phyloP scores from a whole-genome alignment of 2,797 vertebrate species.

The Poecilia velifera region DNA sequence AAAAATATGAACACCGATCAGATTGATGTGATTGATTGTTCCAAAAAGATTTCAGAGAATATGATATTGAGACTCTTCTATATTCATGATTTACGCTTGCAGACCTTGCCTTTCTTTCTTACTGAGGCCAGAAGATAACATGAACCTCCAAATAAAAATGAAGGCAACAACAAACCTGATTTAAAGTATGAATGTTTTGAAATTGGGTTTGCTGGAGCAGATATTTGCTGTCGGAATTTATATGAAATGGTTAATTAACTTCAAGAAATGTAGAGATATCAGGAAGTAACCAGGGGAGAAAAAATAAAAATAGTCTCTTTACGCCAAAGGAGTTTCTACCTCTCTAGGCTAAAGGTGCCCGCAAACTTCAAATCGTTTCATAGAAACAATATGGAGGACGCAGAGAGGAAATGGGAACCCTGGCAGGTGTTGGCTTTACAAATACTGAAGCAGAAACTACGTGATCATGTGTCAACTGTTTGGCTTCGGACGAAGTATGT shows the following conservation, averaged over 20 bases:
- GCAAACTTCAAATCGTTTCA: too few species aligned
- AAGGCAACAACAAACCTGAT: not conserved
- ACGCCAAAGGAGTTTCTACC: constrained; percentile 29
- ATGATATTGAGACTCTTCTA: not conserved
- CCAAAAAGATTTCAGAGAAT: not conserved
- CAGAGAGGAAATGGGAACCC: too few species aligned
- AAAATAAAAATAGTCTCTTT: not conserved
- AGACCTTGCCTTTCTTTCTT: not conserved
- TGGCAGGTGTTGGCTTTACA: too few species aligned
- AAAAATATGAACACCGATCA: not conserved
- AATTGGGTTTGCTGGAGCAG: not conserved
- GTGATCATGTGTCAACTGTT: too few species aligned
- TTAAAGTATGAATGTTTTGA: not conserved
- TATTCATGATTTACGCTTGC: not conserved
- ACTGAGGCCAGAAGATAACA: not conserved
- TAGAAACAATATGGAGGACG: too few species aligned
- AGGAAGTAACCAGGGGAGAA: not conserved
- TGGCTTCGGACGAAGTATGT: too few species aligned
- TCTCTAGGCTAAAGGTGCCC: constrained; percentile 13
- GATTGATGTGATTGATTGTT: not conserved
- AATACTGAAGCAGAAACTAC: too few species aligned
- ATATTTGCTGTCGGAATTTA: not conserved
- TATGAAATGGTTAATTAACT: not conserved
- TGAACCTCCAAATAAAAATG: not conserved
- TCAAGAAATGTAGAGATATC: not conserved